These are phyloP conservation scores for Cassiopea xamachana DNA, from an alignment of 30 jellyfish, hydroid and myxozoan species.

Conservation along the genomic window DNA sequence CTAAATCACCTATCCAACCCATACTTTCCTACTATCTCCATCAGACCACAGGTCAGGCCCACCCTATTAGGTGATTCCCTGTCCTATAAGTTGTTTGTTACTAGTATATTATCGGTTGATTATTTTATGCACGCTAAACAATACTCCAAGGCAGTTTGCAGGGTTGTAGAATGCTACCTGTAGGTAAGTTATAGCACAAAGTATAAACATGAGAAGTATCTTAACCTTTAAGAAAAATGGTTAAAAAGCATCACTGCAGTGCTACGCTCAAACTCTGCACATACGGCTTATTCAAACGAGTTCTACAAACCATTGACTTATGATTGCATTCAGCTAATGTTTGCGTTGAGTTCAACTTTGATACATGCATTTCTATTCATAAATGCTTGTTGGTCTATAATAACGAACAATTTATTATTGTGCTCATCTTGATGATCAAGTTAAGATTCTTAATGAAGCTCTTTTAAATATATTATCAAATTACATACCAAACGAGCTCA, in stretches of 20 bases:
- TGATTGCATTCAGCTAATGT: not conserved
- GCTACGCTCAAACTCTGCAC: not conserved
- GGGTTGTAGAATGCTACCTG: not conserved
- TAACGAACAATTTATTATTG: no score
- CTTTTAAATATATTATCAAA: constrained; percentile 23
- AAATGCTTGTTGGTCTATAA: no score
- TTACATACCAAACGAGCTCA: constrained; percentile 35
- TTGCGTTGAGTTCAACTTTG: not conserved
- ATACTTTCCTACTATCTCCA: no score
- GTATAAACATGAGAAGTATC: not conserved
- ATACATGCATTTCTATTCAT: not conserved
- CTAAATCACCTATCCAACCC: no score
- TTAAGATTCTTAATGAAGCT: constrained; percentile 10
- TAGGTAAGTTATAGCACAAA: not conserved
- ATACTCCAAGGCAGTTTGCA: not conserved
- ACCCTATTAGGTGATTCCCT: no score
- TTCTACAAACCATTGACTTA: not conserved
- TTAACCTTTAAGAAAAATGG: not conserved
- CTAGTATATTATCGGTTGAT: not conserved
- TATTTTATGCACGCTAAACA: not conserved
- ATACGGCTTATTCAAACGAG: not conserved
- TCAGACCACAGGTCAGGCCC: no score
- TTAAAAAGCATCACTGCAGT: not conserved
- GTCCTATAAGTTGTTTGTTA: no score
- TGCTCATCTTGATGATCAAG: constrained; percentile 12